Evolutionary conservation across 2,797 vertebrate species (phyloP), one percentile per base, ranked within the genome.

Genomic region (Hyperoplus immaculatus): DNA sequence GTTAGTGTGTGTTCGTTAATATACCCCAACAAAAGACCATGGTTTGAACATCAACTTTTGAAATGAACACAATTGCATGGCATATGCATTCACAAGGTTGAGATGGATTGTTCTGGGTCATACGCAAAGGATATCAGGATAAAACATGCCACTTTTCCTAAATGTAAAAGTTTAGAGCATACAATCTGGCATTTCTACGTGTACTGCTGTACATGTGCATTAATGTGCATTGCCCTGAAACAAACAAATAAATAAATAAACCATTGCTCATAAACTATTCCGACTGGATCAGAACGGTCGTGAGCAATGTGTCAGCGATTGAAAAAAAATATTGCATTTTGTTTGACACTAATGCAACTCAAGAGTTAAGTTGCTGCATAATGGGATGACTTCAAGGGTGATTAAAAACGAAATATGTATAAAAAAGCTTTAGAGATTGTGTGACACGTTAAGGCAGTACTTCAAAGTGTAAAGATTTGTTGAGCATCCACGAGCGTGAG

Each of bases 391-490:
- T 77, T 78, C 46, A 82, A 72, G 70, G 67, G 69, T 14, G 3
- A n/a, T 69, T 21, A 42, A 49, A 69, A 49, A n/a, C 38, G n/a
- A 69, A 51, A 60, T 53, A 5, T 41, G 41, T 18, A 29, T 29
- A 29, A 16, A 66, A 46, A 59, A 64, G 67, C 83, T 60, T 43
- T 18, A 15, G 39, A 75, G 66, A 77, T 56, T 69, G 58, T 9
- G 10, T 61, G 74, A 80, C 58, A 65, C 4, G 5, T 53, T 11
- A 77, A 74, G 46, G 72, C 62, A 47, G 54, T 18, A 51, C 71
- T 78, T 84, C 53, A 82, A 82, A 85, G 76, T 82, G 54, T 5
- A 41, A 57, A 59, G 75, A 71, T 81, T 21, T 77, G 67, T 64
- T 54, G 38, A 65, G 63, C 45, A 65, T 68, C 58, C 9, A 29